Evolutionary conservation across 2,113 vertebrate species (phyloP), one percentile per base, ranked within the genome.

Genomic region (Prolemur simus): DNA sequence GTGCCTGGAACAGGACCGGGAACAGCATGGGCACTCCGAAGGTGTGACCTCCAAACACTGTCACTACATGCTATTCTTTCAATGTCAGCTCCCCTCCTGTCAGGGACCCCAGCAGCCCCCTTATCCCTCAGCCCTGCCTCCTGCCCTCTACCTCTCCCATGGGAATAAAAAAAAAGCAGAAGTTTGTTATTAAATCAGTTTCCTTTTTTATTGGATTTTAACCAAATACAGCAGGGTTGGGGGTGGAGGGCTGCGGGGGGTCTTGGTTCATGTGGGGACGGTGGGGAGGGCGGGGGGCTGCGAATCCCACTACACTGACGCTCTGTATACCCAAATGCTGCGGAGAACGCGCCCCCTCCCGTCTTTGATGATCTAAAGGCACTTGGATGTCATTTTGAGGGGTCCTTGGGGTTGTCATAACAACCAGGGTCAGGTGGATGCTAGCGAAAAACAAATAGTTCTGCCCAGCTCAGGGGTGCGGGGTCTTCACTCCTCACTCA

Each of bases 191-290:
- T 92, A 96, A 97, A 96, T 64, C 11, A 4, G 34, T 60, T 87
- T 93, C 37, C 27, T 39, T 88, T 98, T 56, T 98, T 97, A 97
- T 95, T 97, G 42, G 69, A 78, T 93, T 96, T 91, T 80, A 89
- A 87, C 74, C 86, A 56, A 81, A 85, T 27, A 85, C 91, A 97
- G 95, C 78, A 18, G 18, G 71, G 21, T 47, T 66, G 63, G 52
- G 34, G 37, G 68, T 21, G 18, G 29, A 71, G 64, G 34, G 2
- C 49, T 10, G 15, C n/a, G 23, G 23, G n/a, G 32, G 29, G 23
- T 64, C 49, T 69, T 21, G 56, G 73, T 76, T 85, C 52, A 13
- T 23, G 9, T 39, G 2, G 81, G 91, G 42, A 5, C 0, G 1
- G 12, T n/a, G 27, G 29, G 27, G 9, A 1, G 11, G 23, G 13